A percentile compares a stretch with the other conserved stretches of the same genome.
Evolutionary conservation across 2,797 vertebrate species (phyloP).

Genomic region (Garrulus glandarius): DNA sequence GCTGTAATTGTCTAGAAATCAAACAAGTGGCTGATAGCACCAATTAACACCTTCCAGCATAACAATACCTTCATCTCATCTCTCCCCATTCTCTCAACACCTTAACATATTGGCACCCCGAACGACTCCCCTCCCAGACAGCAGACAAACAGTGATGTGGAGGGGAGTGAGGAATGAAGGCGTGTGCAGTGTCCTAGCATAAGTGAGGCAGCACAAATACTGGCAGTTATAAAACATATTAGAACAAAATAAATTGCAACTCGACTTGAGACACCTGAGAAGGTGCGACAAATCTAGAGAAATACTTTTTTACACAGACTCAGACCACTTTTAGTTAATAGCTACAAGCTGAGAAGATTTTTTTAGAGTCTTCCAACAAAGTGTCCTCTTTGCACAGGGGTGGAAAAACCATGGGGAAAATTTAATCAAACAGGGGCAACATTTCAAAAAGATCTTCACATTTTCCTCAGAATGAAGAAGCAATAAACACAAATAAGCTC

Average conservation of each 20-base stretch:
- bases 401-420: not conserved
- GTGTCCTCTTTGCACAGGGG: not conserved
- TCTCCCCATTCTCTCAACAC: constrained; percentile 38
- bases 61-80: constrained; percentile 61
- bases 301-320: not conserved
- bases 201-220: not conserved
- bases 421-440: not conserved
- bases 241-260: not conserved
- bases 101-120: constrained; percentile 37
- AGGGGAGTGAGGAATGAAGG: not conserved
- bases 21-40: constrained; percentile 62
- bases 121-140: constrained; percentile 14
- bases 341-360: not conserved
- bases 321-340: not conserved
- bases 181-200: not conserved
- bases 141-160: not conserved
- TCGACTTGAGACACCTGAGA: not conserved
- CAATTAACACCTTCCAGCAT: constrained; percentile 63
- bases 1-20: constrained; percentile 48
- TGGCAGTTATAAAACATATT: not conserved
- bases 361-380: not conserved
- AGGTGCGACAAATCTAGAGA: not conserved
- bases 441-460: accelerated
- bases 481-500: not conserved
- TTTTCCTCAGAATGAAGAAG: not conserved